Evolutionary conservation across 2,113 vertebrate genomes (phyloP), one percentile per base, ranked within the genome.

Genomic region (Ophiodon elongatus): DNA sequence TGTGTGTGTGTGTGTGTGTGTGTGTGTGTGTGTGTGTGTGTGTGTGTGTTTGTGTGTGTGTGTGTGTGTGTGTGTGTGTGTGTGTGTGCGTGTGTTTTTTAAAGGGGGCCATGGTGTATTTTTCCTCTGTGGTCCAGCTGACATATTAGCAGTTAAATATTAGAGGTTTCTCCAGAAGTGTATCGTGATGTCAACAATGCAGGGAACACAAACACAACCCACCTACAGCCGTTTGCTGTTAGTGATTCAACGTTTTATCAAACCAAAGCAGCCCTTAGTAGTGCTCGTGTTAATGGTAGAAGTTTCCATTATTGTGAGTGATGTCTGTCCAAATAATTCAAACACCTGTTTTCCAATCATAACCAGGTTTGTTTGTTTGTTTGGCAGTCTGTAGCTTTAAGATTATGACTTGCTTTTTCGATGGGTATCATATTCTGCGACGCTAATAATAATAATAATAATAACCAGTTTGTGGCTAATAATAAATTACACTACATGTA

Each of bases 21-120:
- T 45, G 39, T 45, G 37, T 47, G 41, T 66, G 66, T 56, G 54
- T 86, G 65, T 80, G 52, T 70, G 66, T 76, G 66, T 72, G 64
- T 70, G 45, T 76, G 71, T 75, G 71, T 39, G 52, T 68, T 47
- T 31, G 45, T 50, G n/a, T n/a, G n/a, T n/a, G n/a, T n/a, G n/a
- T n/a, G n/a, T n/a, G n/a, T n/a, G n/a, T n/a, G n/a, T n/a, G n/a
- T n/a, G n/a, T n/a, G n/a, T n/a, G n/a, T n/a, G 65, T 35, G 31
- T 35, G 60, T 70, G 19, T 82, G 15, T 74, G 50, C 21, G 11
- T 60, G 27, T 63, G 41, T 59, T 35, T 73, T 69, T 76, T 21
- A 70, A 35, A 29, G n/a, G 23, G 27, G 9, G 19, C 11, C 57
- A 64, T 15, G 15, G 35, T 45, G 70, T 43, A 6, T 33, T 33